Conservation (phyloP, 37 sponge, comb jelly and placozoan genomes). For the Corticium candelabrum region DNA sequence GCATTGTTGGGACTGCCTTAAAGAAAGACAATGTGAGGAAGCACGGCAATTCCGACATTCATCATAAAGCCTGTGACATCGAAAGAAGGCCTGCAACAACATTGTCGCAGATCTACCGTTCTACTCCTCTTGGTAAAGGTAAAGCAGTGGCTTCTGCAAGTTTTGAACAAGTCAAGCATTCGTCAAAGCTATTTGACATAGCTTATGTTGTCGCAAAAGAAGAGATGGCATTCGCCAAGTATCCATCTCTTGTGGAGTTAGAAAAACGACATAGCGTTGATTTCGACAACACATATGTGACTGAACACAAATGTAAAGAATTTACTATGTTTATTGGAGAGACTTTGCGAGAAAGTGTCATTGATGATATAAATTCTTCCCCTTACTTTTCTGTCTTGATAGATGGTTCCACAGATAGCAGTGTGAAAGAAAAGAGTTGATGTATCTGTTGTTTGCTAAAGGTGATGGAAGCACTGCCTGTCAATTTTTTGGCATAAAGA, state of each 20-base stretch:
- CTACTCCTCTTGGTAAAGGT: not conserved
- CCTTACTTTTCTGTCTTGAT: constrained; percentile 23
- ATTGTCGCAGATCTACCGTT: not conserved
- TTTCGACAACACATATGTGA: not conserved
- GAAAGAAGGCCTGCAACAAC: not conserved
- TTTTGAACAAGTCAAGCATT: not conserved
- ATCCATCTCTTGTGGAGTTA: not conserved
- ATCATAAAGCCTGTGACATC: constrained; percentile 10
- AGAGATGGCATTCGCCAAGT: constrained; percentile 2
- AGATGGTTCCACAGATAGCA: constrained; percentile 28
- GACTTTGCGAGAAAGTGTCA: constrained; percentile 15
- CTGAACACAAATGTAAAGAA: constrained; percentile 3
- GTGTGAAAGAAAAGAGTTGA: constrained; percentile 17
- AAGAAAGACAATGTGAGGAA: too few relatives aligned
- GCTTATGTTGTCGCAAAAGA: constrained; percentile 17
- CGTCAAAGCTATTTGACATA: constrained; percentile 10
- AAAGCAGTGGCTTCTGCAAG: not conserved
- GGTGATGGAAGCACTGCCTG: constrained; percentile 19
- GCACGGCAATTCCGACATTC: too few relatives aligned
- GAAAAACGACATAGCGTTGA: constrained; percentile 3
- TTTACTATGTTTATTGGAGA: constrained; percentile 23
- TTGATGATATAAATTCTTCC: constrained; percentile 12
- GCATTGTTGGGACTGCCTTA: constrained; percentile 17
- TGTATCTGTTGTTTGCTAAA: constrained; percentile 16
- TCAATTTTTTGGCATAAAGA: constrained; percentile 14